Base-by-base conservation (phyloP, 2,797 vertebrate genomes). In the Lophius americanus region DNA sequence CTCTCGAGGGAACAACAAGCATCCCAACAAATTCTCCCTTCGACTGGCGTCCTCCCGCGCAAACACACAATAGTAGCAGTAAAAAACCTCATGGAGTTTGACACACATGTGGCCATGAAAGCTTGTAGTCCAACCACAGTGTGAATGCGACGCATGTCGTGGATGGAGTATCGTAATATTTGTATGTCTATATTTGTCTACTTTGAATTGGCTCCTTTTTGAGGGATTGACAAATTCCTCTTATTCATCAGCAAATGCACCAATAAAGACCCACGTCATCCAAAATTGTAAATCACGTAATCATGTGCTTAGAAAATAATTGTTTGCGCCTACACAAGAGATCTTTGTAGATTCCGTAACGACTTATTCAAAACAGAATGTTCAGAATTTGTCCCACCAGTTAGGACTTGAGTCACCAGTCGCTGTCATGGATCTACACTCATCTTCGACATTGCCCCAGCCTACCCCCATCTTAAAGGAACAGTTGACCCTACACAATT, bases 1-100 rank as follows among this genome's bases (percentile, higher is more conserved):
- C 67, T 55, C 61, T 51, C 32, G 36, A 35, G n/a, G 79, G 61
- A 86, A 77, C 74, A 63, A 82, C 43, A 50, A 90, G 90, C 81
- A 56, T 47, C 74, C 72, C 53, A 41, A 71, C 63, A 41, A 51
- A 58, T 46, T 60, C 9, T 33, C 60, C 56, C 54, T 65, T 55
- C 52, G 38, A 63, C 61, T 5, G 54, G 63, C 76, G 64, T 68
- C 68, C 39, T 70, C 57, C 12, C 4, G 2, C 56, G 43, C 66
- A 74, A 68, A 64, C 44, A 38, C 60, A 64, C 60, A 64, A 63
- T 49, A 50, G 64, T 75, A 85, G 81, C 76, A 74, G 52, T 47
- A 62, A 48, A 37, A 43, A 52, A 78, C 70, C 73, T 50, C 46
- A 51, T 49, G 33, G 49, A 47, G 47, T n/a, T 53, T 63, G 65